Evolutionary conservation across 2,797 vertebrate genomes (phyloP), one percentile per base, ranked within the genome.

Genomic region (Molossus molossus): DNA sequence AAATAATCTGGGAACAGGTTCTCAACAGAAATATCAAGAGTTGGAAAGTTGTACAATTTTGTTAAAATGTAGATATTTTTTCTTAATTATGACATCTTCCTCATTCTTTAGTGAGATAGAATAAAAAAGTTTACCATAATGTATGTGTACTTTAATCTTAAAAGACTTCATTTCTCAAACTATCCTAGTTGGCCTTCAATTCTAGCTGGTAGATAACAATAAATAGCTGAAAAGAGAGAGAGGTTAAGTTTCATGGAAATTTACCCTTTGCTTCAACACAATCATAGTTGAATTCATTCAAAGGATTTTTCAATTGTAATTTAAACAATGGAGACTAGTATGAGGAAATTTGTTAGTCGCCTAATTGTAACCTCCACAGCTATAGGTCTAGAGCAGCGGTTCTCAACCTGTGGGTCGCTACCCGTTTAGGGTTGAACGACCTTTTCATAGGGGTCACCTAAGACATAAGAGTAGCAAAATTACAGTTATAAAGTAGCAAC

Each of bases 261-360:
- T 97, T 96, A 70, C 20, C 82, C 25, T 96, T 96, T 81, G 37
- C 9, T 79, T 82, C 55, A 5, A 60, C 73, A 92, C 69, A 95
- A 96, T 81, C 65, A 85, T 57, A 76, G 25, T 62, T 96, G 72
- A 75, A 29, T 82, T 97, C 55, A 79, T 92, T 94, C 18, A 90
- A 96, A 97, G 87, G 89, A 91, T 58, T 87, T 86, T 92, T 45
- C 33, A 67, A 88, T 55, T 70, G 18, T 80, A 83, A 60, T 84
- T 96, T 87, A 53, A 87, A 94, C 45, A 88, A 53, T 12, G 0
- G 27, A 70, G 5, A 94, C 57, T 88, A 33, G 11, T 33, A 79
- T 17, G 3, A 96, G 13, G 2, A 88, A 7, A 81, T 48, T 25
- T 79, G 17, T 53, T 91, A 84, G 13, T 57, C 6, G 87, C 48